Percentiles rank a stretch among this genome's conserved stretches.
These are phyloP conservation scores for Ploceus nigricollis DNA, from an alignment of 2,113 vertebrate genomes.

Conservation along the genomic window DNA sequence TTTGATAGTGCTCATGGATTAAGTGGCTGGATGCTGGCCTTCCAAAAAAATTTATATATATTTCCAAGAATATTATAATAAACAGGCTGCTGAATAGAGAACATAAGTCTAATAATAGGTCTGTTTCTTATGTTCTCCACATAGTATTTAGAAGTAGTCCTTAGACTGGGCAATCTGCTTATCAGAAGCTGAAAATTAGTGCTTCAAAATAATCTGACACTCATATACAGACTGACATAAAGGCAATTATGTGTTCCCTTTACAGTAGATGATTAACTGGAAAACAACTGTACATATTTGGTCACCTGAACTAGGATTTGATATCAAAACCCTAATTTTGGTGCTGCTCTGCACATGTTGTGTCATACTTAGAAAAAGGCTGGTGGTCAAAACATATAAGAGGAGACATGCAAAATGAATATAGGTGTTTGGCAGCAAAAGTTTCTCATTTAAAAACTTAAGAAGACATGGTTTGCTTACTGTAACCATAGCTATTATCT, in stretches of 20 bases:
- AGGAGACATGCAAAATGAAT: background rate
- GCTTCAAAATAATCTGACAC: background rate
- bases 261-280: background rate
- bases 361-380: background rate
- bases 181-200: background rate
- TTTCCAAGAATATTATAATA: background rate
- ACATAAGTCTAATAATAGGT: background rate
- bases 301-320: background rate
- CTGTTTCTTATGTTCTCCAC: background rate
- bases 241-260: background rate
- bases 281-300: background rate
- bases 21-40: background rate
- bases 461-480: background rate
- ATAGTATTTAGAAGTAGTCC: background rate
- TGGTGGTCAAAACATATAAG: background rate
- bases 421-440: background rate
- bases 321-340: background rate
- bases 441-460: background rate
- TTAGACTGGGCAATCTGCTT: background rate
- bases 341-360: background rate
- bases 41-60: fast-evolving
- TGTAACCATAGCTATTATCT: background rate
- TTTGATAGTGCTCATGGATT: background rate
- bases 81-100: background rate
- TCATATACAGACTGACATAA: background rate